Percentiles rank a stretch among this genome's conserved stretches.
Conservation (phyloP, 2,797 vertebrate species). For the Tamandua tetradactyla region DNA sequence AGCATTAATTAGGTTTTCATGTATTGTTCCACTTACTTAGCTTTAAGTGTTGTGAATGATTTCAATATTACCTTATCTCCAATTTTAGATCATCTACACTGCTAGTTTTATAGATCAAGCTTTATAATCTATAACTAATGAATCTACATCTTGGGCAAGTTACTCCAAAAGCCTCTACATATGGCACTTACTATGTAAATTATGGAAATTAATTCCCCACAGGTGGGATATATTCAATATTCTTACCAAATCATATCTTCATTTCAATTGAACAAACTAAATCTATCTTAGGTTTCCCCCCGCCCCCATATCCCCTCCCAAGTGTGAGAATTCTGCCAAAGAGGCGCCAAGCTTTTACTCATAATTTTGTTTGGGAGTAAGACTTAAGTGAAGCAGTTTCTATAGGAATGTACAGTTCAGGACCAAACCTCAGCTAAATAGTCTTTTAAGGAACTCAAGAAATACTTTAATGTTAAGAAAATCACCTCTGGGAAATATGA, state of each 20-base stretch:
- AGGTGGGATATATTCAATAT: neutral
- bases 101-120: neutral
- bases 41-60: conserved; percentile 45
- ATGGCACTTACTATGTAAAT: neutral
- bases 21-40: conserved; percentile 48
- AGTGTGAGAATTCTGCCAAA: neutral
- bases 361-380: conserved; percentile 34
- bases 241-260: conserved; percentile 8
- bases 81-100: conserved; percentile 33
- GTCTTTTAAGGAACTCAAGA: neutral
- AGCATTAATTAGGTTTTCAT: neutral
- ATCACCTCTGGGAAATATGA: neutral
- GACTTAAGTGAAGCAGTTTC: neutral
- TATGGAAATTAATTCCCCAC: neutral
- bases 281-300: neutral
- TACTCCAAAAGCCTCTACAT: neutral
- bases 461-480: neutral
- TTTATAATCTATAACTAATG: conserved; percentile 62
- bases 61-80: conserved; percentile 36
- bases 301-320: neutral
- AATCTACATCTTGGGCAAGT: conserved; percentile 8
- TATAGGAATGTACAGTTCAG: neutral
- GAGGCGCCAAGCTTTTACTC: neutral
- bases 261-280: neutral
- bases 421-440: neutral